phyloP scores from a whole-genome alignment of 2,888 invertebrate genomes.

The Callosobruchus maculatus region DNA sequence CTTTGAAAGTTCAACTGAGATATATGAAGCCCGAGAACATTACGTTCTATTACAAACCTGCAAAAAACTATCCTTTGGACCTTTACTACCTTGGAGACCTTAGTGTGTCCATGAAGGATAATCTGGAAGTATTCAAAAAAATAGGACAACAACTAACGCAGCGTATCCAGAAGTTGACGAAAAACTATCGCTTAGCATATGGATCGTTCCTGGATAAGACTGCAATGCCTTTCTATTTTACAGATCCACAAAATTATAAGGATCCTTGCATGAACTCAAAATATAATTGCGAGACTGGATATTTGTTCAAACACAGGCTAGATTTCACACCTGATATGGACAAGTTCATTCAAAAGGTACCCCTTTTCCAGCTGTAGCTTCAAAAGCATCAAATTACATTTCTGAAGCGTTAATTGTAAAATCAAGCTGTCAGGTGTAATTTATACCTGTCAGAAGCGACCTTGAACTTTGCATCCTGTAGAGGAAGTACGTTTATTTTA shows the following conservation, averaged over 20 bases:
- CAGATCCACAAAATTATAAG: constrained; percentile 44
- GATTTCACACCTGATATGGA: constrained; percentile 55
- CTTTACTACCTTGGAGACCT: constrained; percentile 89
- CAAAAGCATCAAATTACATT: no score
- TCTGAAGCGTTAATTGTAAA: no score
- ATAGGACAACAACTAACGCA: constrained; percentile 59
- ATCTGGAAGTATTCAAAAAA: constrained; percentile 73
- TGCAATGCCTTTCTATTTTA: constrained; percentile 65
- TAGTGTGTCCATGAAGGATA: constrained; percentile 85
- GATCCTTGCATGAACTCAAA: constrained; percentile 61
- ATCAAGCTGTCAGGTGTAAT: no score
- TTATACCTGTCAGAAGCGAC: no score
- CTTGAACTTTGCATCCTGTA: no score
- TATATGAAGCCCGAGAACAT: constrained; percentile 51
- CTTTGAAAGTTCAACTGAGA: not conserved
- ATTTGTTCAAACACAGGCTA: constrained; percentile 76
- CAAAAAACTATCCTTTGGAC: constrained; percentile 82
- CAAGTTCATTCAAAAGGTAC: constrained; percentile 47
- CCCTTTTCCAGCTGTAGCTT: not conserved
- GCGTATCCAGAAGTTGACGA: constrained; percentile 63
- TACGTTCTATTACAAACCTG: constrained; percentile 67
- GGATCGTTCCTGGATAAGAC: constrained; percentile 80
- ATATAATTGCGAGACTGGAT: constrained; percentile 69
- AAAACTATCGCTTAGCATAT: constrained; percentile 70
- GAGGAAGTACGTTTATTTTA: no score